A percentile compares a stretch with the other conserved stretches of the same genome.
Conservation (phyloP, 2,797 vertebrate species). For the Cottoperca gobio region DNA sequence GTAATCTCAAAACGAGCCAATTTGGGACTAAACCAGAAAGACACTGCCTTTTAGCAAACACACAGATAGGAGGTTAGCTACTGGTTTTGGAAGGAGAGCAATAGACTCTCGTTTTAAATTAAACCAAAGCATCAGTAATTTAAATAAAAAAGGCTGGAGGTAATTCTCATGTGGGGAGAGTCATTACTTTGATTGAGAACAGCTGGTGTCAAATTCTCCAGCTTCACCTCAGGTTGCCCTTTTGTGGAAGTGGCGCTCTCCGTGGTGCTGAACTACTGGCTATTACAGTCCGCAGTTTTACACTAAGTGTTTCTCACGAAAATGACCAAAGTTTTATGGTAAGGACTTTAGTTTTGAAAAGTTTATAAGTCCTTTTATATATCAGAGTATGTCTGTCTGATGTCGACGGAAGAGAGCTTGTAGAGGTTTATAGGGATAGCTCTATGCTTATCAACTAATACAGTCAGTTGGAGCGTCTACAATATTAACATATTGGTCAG, state of each 20-base stretch:
- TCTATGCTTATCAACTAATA: neutral
- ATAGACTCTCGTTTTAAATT: neutral
- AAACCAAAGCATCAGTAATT: slow-evolving; percentile 16
- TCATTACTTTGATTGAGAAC: slow-evolving; percentile 62
- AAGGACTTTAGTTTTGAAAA: neutral
- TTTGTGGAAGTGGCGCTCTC: slow-evolving; percentile 48
- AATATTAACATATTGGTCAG: neutral
- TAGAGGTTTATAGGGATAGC: neutral
- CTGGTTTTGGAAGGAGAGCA: neutral
- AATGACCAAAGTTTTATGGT: neutral
- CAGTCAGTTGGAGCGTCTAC: neutral
- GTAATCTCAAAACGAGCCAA: neutral
- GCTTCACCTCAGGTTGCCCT: slow-evolving; percentile 37
- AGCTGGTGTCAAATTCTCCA: slow-evolving; percentile 46
- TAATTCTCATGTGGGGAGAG: slow-evolving; percentile 36
- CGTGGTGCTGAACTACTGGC: slow-evolving; percentile 51
- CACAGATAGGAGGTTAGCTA: neutral
- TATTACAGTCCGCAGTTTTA: neutral
- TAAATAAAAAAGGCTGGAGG: slow-evolving; percentile 16
- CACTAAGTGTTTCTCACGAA: neutral
- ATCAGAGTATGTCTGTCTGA: neutral
- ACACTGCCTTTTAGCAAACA: neutral
- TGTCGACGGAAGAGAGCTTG: neutral
- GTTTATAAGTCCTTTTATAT: neutral
- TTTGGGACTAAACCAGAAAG: neutral